Evolutionary conservation across 2,888 invertebrate genomes (phyloP).

Genomic region (Silvanus unidentatus): DNA sequence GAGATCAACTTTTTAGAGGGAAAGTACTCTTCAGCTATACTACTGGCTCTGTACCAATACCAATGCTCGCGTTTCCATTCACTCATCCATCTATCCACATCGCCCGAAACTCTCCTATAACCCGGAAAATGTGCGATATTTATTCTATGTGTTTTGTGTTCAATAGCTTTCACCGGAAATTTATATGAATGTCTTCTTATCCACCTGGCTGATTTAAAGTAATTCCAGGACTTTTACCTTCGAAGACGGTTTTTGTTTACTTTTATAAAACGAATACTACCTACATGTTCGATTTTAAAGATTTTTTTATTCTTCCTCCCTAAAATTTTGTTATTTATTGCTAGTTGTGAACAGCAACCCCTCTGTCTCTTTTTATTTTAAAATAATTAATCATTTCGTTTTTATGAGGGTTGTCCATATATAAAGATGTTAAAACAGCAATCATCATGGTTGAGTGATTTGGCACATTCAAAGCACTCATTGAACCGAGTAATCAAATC

Average conservation of each 20-base stretch:
- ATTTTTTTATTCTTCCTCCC: too few species aligned
- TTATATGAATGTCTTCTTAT: constrained; percentile 30
- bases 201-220: constrained; percentile 21
- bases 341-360: too few species aligned
- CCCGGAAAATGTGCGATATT: constrained; percentile 19
- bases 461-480: constrained; percentile 30
- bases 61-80: constrained; percentile 19
- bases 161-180: constrained; percentile 31
- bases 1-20: constrained; percentile 36
- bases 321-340: too few species aligned
- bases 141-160: constrained; percentile 27
- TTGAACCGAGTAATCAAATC: constrained; percentile 32
- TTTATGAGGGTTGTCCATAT: constrained; percentile 12
- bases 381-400: neutral
- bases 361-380: neutral
- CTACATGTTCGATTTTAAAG: too few species aligned
- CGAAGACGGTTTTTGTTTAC: too few species aligned
- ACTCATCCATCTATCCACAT: constrained; percentile 17
- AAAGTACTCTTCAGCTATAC: constrained; percentile 30
- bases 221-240: too few species aligned
- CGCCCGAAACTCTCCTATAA: neutral
- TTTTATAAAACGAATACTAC: too few species aligned
- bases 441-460: constrained; percentile 34
- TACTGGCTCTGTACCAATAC: constrained; percentile 12
- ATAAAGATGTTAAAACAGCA: constrained; percentile 29